Evolutionary conservation across 92 coral and sea anemone genomes (phyloP).

Genomic region (Diadumene lineata): DNA sequence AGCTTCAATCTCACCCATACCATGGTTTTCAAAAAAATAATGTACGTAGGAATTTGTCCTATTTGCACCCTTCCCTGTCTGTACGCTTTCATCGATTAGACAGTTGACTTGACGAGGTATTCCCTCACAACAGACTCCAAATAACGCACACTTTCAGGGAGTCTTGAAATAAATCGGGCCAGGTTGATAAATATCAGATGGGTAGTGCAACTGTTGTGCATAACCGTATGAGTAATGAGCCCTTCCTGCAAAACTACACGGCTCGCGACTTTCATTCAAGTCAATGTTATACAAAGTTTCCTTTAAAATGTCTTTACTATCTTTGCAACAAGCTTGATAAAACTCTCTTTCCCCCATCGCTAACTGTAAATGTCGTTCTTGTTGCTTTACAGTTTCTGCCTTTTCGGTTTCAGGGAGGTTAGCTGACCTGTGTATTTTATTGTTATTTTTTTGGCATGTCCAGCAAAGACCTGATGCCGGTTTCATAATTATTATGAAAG

Average conservation of each 20-base stretch:
- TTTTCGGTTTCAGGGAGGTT: conserved; percentile 42
- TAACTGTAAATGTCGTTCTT: conserved; percentile 30
- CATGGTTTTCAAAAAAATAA: no score
- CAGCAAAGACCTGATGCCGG: conserved; percentile 43
- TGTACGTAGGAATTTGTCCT: conserved; percentile 19
- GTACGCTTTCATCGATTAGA: conserved; percentile 41
- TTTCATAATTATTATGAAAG: conserved; percentile 33
- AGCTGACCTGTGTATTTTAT: conserved; percentile 17
- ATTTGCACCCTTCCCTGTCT: conserved; percentile 52
- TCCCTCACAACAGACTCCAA: conserved; percentile 54
- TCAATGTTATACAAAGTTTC: conserved; percentile 2
- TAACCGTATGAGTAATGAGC: conserved; percentile 54
- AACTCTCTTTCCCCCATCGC: conserved; percentile 44
- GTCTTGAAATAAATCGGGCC: conserved; percentile 50
- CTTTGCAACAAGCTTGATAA: conserved; percentile 42
- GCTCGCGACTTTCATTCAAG: no score
- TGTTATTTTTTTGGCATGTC: conserved; percentile 48
- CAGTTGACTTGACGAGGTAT: conserved; percentile 55
- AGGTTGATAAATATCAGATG: conserved; percentile 41
- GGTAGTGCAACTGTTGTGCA: conserved; percentile 61
- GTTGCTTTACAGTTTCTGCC: conserved; percentile 34
- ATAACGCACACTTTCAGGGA: conserved; percentile 45
- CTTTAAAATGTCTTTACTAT: conserved; percentile 22
- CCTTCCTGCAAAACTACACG: conserved; percentile 20
- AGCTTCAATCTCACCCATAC: no score